Base-by-base conservation (phyloP, 1,140 invertebrate genomes). In the Euura lappo region DNA sequence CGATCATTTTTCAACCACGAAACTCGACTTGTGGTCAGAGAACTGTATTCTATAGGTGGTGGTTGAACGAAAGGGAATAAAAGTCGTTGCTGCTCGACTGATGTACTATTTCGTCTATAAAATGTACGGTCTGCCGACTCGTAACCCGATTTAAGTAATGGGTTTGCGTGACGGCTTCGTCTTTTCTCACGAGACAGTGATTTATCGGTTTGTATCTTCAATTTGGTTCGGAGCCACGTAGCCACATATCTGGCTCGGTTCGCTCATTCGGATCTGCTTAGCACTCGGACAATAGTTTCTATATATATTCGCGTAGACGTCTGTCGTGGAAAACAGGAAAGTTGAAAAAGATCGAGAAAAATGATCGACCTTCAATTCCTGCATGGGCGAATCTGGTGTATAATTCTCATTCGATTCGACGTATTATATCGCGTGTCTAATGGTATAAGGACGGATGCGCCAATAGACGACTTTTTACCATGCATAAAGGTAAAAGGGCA, bases 121-220 rank as follows among this genome's bases (percentile, higher is more conserved):
- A 28, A 28, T 28, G 6, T 60, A 60, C 51, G 51, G 8, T 4
- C 8, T 60, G 4, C 51, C 3, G 6, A 60, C 10, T 60, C 51
- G 6, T 60, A 3, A 60, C 51, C 13, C 5, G 3, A 60, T 60
- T 60, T n/a, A n/a, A n/a, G 51, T 60, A 60, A 60, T 60, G 8
- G 51, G 51, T 60, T 60, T 0, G 51, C 51, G 51, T 60, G 51
- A 60, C 51, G 51, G 3, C 28, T 28, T 8, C 5, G 51, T 60
- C 51, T 60, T 60, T n/a, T 11, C 51, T 60, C 13, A 60, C 51
- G 51, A 60, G 51, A 60, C 51, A 60, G 51, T 60, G 51, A 60
- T 60, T 60, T 60, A 60, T 60, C 51, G 51, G 3, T 8, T 8
- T 60, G 13, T 60, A 8, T 6, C 8, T n/a, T 11, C 51, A n/a